Evolutionary conservation across 2,888 invertebrate species (phyloP), one percentile per base, ranked within the genome.

Genomic region (Plagodis pulveraria): DNA sequence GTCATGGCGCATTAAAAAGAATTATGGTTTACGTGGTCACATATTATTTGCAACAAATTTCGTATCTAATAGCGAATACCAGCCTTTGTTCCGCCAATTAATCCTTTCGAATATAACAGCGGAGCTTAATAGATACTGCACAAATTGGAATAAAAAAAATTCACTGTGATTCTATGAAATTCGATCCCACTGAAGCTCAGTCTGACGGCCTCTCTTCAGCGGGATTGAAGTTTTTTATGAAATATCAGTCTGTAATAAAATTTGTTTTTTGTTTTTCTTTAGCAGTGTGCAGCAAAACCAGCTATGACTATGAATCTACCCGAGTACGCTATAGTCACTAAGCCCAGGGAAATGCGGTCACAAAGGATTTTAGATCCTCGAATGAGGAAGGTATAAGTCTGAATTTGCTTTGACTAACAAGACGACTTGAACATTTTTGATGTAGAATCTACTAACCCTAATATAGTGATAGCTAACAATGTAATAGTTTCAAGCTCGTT

Each of bases 251-350:
- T 62, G 63, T 49, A 43, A 57, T 53, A 22, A 22, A 22, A 22
- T 2, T 22, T 22, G 22, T 22, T 63, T 50, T 50, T 46, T 36
- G 35, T 48, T 50, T 67, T 52, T 62, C 42, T 66, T 65, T 64
- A 65, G 59, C 71, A 34, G 64, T 72, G 70, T 42, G 47, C 46
- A 63, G 50, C 62, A 40, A 64, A 44, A 12, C 32, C 58, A 34
- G 58, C 69, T 47, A 64, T 68, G 74, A 78, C 76, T 60, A 57
- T 67, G 74, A 80, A 76, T 62, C 57, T 67, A 8, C 85, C 88
- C 5, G 83, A 85, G 65, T 88, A 89, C 69, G 86, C 89, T 1
- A 83, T 81, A 0, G 79, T 87, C 60, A 70, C 70, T 58, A 89
- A 89, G 72, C 72, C 67, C 43, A 80, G 78, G 45, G 77, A 81